Base-by-base conservation (phyloP, 2,797 vertebrate genomes). In the Microctenopoma stevenorrisi region DNA sequence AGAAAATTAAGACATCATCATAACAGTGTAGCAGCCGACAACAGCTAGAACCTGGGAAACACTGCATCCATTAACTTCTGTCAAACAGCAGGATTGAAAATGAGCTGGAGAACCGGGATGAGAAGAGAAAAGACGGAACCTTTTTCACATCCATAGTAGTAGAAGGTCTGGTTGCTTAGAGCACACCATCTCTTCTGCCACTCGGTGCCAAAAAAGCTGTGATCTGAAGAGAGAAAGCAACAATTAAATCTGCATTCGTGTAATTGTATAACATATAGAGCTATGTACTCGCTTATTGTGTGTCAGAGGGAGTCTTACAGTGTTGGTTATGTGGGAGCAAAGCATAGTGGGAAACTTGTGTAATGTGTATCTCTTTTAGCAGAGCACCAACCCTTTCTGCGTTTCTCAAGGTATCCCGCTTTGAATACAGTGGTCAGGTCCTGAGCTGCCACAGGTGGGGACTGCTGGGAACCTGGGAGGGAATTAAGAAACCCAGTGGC, bases 161-260 rank as follows among this genome's bases (percentile, higher is more conserved):
- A 99, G 92, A 99, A 99, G 8, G 91, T 91, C 0, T 93, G 90
- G 87, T 91, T 94, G 88, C 94, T 99, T 35, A 98, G 90, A 63
- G 94, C 97, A 68, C 97, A 99, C 97, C 97, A 99, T 70, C 97
- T 95, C 74, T 97, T 98, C 87, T 99, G 98, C 98, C 98, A 99
- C 74, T 99, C 98, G 16, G 96, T 96, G 76, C 96, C 97, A 76
- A 98, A 97, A 79, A 99, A 98, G 88, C 96, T 98, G 93, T 97
- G 96, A 92, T 99, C 98, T 99, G 81, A 53, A 86, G 84, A 67
- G 48, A 43, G 16, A 58, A 65, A 78, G 3, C 7, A 43, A 68
- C 4, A 33, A 7, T 14, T 28, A 28, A 38, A 38, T 10, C 2
- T 16, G 14, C 35, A 28, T 10, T 43, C 10, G 15, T 37, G 11